phyloP scores from a whole-genome alignment of 2,888 invertebrate genomes.

The Notodonta dromedarius region DNA sequence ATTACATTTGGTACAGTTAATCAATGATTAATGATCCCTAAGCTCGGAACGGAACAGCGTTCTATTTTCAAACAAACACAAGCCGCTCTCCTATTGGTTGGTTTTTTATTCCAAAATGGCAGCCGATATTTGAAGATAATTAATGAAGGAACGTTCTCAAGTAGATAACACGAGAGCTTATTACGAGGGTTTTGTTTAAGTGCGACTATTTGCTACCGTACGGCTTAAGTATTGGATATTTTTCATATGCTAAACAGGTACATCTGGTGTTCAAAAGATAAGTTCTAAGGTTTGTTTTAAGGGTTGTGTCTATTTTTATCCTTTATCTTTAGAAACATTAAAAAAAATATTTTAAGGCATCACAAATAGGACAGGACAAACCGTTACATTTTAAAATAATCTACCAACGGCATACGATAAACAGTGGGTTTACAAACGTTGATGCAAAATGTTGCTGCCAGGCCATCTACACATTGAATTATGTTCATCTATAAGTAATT shows the following conservation, averaged over 20 bases:
- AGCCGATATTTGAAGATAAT: constrained; percentile 76
- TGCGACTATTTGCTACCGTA: constrained; percentile 66
- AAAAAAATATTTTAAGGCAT: no score
- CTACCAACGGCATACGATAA: no score
- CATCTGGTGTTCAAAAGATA: constrained; percentile 43
- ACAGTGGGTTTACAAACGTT: background rate
- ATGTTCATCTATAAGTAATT: background rate
- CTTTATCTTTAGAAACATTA: background rate
- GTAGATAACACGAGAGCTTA: constrained; percentile 62
- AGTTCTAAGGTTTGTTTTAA: constrained; percentile 25
- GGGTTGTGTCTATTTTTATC: background rate
- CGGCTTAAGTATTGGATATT: constrained; percentile 60
- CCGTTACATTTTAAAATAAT: no score
- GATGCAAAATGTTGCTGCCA: no score
- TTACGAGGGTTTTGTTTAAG: constrained; percentile 59
- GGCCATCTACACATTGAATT: no score
- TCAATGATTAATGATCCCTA: constrained; percentile 75
- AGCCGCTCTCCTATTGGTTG: constrained; percentile 64
- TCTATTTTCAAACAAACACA: constrained; percentile 74
- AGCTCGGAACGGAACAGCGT: constrained; percentile 60
- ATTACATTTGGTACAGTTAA: constrained; percentile 50
- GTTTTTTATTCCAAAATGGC: constrained; percentile 73
- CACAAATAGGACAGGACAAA: no score
- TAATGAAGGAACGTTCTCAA: constrained; percentile 66
- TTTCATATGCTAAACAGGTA: constrained; percentile 70